Evolutionary conservation across 2,888 invertebrate species (phyloP), one percentile per base, ranked within the genome.

Genomic region (Meloe dianella): DNA sequence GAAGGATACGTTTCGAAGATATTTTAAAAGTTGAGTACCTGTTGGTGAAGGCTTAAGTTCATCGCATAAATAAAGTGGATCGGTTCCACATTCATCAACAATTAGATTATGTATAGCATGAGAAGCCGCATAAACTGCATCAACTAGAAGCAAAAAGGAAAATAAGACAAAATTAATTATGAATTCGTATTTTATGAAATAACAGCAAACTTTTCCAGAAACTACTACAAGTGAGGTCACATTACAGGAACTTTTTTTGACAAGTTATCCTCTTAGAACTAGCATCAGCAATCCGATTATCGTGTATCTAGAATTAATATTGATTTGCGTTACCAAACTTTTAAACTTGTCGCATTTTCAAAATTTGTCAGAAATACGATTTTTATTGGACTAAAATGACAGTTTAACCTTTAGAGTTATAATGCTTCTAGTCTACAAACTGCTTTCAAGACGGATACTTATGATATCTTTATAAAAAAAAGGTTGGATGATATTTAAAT

Each of bases 121-220:
- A 0, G 92, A 92, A 80, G 92, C 88, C 0, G 92, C 91, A 76
- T 91, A 91, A 0, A 93, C 92, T 0, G 93, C 92, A 81, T 93
- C 92, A 65, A 91, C 91, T 85, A 83, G 12, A 79, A 68, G 70
- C 67, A 72, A 66, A 65, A 71, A 14, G 10, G 4, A 12, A n/a
- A n/a, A 27, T 27, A 35, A 35, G 41, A 14, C 32, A 30, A 62
- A 66, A 30, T 57, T 32, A 41, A 14, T 60, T 29, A 35, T 1
- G 4, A 2, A 12, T 4, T 14, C 14, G 3, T 35, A 35, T 35
- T 12, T 12, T 10, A 14, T 35, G 12, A 12, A 12, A 1, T 35
- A 12, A 4, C 12, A 35, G 14, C 12, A 35, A 35, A 35, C 12
- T 35, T 12, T 35, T 35, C 14, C 12, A 5, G 10, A 35, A 12